Evolutionary conservation across 2,888 invertebrate genomes (phyloP), one percentile per base, ranked within the genome.

Genomic region (Choristoneura rosaceana): DNA sequence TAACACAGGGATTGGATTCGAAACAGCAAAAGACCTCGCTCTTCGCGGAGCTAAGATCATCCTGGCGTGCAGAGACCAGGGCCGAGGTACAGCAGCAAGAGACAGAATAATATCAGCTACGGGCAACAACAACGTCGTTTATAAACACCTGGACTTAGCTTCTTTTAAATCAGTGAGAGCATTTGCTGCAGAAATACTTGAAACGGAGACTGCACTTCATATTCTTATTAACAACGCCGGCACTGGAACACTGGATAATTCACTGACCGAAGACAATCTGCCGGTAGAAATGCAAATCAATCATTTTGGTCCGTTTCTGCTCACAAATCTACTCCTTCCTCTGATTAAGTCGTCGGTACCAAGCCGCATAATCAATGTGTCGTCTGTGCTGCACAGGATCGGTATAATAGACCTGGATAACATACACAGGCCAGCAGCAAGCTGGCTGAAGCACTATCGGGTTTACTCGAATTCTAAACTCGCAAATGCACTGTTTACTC

Each of bases 211-310:
- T 12, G 94, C 93, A 81, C 86, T 98, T 61, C 96, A 98, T 86
- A 96, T 98, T 12, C 89, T 98, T 14, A 95, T 98, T 71, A 97
- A 98, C 86, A 98, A 98, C 84, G 98, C 98, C 3, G 98, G 98
- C 3, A 96, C 96, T 0, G 95, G 96, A 75, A 95, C 95, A 1
- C 95, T 96, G 75, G 94, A 94, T 33, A 95, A 95, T 73, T 94
- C 94, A 41, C 94, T 95, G 73, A 97, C 97, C 33, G 96, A 96
- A 82, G 98, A 98, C 83, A 97, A 96, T 1, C 89, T 98, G 68
- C 98, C 98, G 80, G 88, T 96, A 78, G 98, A 97, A 17, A 97
- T 97, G 95, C 98, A 97, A 34, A 97, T 98, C 2, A 99, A 99
- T 87, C 96, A 98, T 83, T 97, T 97, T 86, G 98, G 98, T 0